These are phyloP conservation scores for Apotomis betuletana DNA, from an alignment of 2,888 invertebrate species.

Conservation along the genomic window DNA sequence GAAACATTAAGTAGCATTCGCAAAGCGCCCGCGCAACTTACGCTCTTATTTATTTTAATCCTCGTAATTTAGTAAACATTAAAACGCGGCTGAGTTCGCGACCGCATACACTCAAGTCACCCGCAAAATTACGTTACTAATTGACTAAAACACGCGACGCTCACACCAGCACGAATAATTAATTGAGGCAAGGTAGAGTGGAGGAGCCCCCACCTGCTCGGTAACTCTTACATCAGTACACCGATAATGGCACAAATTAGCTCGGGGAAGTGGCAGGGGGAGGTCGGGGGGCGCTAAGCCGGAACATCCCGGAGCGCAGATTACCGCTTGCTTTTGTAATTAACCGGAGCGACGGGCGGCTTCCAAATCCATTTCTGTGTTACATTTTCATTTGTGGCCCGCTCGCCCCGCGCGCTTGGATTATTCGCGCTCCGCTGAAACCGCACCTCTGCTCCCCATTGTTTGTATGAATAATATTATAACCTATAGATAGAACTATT, in stretches of 20 bases:
- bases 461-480: conserved; percentile 55
- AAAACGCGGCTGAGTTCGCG: conserved; percentile 67
- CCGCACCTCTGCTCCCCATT: conserved; percentile 59
- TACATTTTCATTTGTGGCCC: conserved; percentile 83
- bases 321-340: conserved; percentile 85
- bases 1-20: not conserved
- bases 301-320: conserved; percentile 84
- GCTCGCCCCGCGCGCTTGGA: conserved; percentile 68
- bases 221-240: conserved; percentile 84
- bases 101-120: conserved; percentile 81
- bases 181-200: conserved; percentile 76
- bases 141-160: conserved; percentile 84
- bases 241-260: conserved; percentile 84
- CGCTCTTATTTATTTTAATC: conserved; percentile 50
- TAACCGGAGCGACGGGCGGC: conserved; percentile 84
- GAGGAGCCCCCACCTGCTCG: conserved; percentile 75
- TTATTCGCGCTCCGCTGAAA: conserved; percentile 70
- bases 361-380: conserved; percentile 84
- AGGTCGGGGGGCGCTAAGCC: conserved; percentile 77
- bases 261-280: conserved; percentile 78
- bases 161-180: conserved; percentile 83
- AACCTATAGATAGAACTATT: conserved; percentile 49
- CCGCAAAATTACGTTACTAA: conserved; percentile 84
- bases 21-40: conserved; percentile 39
- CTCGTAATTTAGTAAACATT: conserved; percentile 57